phyloP scores from a whole-genome alignment of 2,888 invertebrate species.

The Poecilobothrus nobilitatus region DNA sequence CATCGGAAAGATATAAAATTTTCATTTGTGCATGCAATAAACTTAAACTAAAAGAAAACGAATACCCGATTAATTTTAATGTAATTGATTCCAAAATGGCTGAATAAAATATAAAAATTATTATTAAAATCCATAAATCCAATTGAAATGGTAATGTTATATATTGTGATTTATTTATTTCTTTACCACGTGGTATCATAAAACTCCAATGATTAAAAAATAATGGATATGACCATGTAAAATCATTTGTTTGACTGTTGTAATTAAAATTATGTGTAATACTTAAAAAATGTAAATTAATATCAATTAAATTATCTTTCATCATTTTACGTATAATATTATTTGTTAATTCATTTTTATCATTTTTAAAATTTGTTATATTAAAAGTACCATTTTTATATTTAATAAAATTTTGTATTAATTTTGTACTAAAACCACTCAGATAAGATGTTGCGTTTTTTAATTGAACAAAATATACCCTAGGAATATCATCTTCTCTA shows the following conservation, averaged over 20 bases:
- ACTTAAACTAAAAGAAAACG: background rate
- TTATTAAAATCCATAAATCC: background rate
- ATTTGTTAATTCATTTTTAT: no score
- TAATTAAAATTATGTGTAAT: background rate
- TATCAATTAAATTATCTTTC: background rate
- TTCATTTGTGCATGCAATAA: background rate
- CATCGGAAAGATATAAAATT: background rate
- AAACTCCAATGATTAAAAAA: background rate
- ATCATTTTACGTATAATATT: no score
- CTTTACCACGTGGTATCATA: background rate
- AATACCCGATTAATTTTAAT: background rate
- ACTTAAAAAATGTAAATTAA: background rate
- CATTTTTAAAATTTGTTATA: background rate
- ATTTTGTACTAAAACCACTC: background rate
- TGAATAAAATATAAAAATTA: background rate
- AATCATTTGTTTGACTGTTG: background rate
- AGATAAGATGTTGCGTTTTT: background rate
- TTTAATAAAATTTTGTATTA: background rate
- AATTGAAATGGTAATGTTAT: background rate
- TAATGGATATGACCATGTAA: background rate
- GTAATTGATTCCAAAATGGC: background rate
- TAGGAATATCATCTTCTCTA: background rate
- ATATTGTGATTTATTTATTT: background rate
- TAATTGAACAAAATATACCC: background rate
- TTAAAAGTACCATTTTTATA: background rate